A percentile compares a stretch with the other conserved stretches of the same genome.
Evolutionary conservation across 2,888 invertebrate species (phyloP).

Genomic region (Brachyptera risi): DNA sequence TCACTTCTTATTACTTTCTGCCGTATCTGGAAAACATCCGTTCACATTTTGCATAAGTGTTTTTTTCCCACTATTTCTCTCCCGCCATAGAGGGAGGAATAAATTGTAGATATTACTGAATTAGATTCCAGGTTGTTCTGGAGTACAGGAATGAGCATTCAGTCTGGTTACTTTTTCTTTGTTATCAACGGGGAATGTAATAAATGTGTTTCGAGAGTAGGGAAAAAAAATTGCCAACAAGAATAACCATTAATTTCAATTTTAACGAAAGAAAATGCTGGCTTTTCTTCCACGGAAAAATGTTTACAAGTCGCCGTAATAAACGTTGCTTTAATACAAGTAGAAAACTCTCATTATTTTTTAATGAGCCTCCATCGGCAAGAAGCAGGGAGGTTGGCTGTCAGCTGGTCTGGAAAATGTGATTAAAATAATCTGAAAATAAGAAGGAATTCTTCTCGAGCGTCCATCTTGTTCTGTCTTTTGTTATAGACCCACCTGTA

Average conservation of each 20-base stretch:
- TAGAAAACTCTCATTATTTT: constrained; percentile 12
- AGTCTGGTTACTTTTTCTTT: neutral
- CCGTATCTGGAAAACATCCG: constrained; percentile 11
- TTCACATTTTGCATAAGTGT: constrained; percentile 2
- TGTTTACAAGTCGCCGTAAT: constrained; percentile 12
- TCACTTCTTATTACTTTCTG: neutral
- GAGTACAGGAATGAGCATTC: neutral
- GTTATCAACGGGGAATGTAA: neutral
- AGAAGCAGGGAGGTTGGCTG: neutral
- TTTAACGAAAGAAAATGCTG: constrained; percentile 1
- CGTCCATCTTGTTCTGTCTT: too few relatives aligned
- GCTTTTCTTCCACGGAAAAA: constrained; percentile 6
- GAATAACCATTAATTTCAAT: constrained; percentile 14
- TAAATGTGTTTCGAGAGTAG: neutral
- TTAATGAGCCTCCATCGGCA: constrained; percentile 1
- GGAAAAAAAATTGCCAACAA: neutral
- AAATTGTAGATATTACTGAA: constrained; percentile 8
- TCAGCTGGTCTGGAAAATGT: constrained; percentile 4
- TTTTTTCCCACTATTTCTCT: neutral
- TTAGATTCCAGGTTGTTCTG: neutral
- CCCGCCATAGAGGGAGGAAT: neutral
- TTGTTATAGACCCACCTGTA: too few relatives aligned
- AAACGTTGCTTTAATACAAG: constrained; percentile 4
- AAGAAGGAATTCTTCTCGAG: too few relatives aligned
- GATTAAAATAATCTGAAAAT: constrained; percentile 11